Evolutionary conservation across 2,888 invertebrate genomes (phyloP), one percentile per base, ranked within the genome.

Genomic region (Charanyca ferruginea): DNA sequence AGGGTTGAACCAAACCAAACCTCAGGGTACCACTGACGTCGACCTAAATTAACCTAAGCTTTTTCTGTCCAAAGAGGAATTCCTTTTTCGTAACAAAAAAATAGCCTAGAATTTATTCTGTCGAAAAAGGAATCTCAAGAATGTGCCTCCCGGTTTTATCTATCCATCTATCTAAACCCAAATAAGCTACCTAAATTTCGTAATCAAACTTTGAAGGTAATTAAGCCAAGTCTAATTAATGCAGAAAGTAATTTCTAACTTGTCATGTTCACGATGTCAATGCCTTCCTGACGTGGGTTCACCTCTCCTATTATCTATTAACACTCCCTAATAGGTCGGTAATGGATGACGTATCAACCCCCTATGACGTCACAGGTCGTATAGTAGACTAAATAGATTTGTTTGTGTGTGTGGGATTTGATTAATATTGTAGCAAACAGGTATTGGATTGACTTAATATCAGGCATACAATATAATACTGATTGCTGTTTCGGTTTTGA

Each of bases 331-430:
- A 79, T 76, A 79, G 55, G 73, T 69, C 54, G 22, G 64, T 82
- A 82, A 82, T 80, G 83, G 83, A 77, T 73, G 73, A 68, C 49
- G 47, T 73, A 44, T 49, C 44, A 41, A 52, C 44, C n/a, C n/a
- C n/a, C 16, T 35, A 52, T 65, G 66, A 78, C 61, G 61, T 63
- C 69, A 68, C n/a, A 44, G n/a, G n/a, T 32, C n/a, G n/a, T 22
- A 16, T 20, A 3, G n/a, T 48, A 47, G 23, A 22, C 16, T n/a
- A 35, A 13, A 32, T 52, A 11, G 20, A 45, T 42, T 47, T 32
- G 47, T 20, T 35, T 55, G 38, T 38, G 44, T 45, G 32, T 38
- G 52, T 38, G 57, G n/a, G 44, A 53, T 76, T 62, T 70, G 71
- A 58, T 76, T 76, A 62, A 49, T 70, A 53, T 62, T 70, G 41